Base-by-base conservation (phyloP, 1,140 invertebrate species). In the Helicorthomorpha holstii region DNA sequence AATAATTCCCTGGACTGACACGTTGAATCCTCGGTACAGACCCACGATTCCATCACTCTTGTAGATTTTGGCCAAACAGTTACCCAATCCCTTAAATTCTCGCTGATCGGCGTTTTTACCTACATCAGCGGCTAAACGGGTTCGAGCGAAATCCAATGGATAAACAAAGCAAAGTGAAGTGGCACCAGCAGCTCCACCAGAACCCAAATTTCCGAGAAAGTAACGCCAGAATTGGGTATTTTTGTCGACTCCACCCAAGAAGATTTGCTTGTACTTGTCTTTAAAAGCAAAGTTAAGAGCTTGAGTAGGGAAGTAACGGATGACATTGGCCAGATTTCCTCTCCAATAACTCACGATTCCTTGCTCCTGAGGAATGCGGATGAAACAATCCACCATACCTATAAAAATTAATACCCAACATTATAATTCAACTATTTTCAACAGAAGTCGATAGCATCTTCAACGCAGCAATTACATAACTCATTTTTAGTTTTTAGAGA, bases 201-300 rank as follows among this genome's bases (percentile, higher is more conserved):
- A 88, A 41, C 85, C 84, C 60, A 96, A 75, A 71, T 95, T 86
- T 63, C 84, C 86, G 57, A 74, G 67, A 68, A 91, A 91, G 62
- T 85, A 86, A 63, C 78, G 77, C 79, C 81, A 83, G 76, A 91
- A 91, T 60, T 89, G 82, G 52, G 77, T 85, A 58, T 84, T 79
- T 72, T 88, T 87, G 70, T 90, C 83, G 55, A 89, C 77, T 57
- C 82, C 82, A 54, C 75, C 79, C 61, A 89, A 73, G 72, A 89
- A 89, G 48, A 87, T 61, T 63, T 79, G 71, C 75, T 91, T 89
- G 73, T 87, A 86, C 51, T 59, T 62, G 54, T 63, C 59, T 23
- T 94, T 93, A 74, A 93, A 93, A 57, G 89, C 87, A 70, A 95
- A 94, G 75, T 95, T 94, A 55, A 94, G 74, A 57, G 90, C 90